Evolutionary conservation across 2,113 vertebrate species (phyloP).

Genomic region (Onychostruthus taczanowskii): DNA sequence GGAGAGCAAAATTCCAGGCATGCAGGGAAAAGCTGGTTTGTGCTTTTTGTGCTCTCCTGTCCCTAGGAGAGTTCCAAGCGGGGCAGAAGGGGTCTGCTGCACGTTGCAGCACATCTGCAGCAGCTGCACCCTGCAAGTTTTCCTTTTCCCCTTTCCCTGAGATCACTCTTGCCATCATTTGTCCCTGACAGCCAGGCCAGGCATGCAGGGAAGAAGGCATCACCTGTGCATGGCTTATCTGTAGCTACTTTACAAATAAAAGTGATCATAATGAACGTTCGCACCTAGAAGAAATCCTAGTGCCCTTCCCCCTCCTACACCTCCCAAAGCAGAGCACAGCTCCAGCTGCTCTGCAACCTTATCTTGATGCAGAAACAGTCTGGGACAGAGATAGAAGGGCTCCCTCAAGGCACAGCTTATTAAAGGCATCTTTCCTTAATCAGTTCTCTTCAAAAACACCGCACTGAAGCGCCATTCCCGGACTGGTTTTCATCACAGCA

Average conservation of each 20-base stretch:
- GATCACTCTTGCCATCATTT: background rate
- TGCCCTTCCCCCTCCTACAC: background rate
- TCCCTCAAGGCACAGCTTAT: slow-evolving; percentile 23
- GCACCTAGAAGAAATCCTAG: background rate
- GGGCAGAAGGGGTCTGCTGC: background rate
- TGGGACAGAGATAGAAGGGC: slow-evolving; percentile 11
- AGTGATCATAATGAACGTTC: background rate
- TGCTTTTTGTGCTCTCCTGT: background rate
- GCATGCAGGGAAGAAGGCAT: background rate
- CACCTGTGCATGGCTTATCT: background rate
- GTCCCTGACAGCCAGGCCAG: background rate
- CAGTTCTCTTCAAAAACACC: background rate
- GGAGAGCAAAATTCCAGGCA: background rate
- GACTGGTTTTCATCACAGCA: background rate
- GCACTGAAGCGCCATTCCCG: background rate
- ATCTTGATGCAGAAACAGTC: background rate
- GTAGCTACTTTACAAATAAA: background rate
- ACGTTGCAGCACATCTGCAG: background rate
- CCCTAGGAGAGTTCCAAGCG: background rate
- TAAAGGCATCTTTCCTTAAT: slow-evolving; percentile 19
- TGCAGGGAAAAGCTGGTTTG: background rate
- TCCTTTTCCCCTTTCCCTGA: background rate
- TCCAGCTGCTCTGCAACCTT: slow-evolving; percentile 25
- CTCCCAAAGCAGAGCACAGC: background rate
- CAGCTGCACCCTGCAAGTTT: background rate